Conservation (phyloP, 2,888 invertebrate genomes). For the Aphrophora alni region DNA sequence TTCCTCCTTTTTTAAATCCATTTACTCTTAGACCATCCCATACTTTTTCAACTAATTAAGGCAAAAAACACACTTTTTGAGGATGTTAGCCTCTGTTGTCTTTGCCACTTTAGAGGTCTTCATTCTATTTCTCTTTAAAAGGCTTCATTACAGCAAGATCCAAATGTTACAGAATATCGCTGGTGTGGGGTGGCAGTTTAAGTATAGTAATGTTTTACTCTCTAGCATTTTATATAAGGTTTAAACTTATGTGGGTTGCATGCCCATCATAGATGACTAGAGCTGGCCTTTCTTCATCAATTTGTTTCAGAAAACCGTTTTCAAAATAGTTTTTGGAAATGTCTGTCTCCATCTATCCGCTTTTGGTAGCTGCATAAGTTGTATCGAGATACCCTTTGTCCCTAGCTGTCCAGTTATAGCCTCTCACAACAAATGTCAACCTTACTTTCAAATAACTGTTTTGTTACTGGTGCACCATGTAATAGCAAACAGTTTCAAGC, state of each 20-base stretch:
- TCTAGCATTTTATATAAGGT: conserved; percentile 48
- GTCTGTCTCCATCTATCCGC: conserved; percentile 51
- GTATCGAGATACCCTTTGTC: conserved; percentile 50
- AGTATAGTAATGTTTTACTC: conserved; percentile 49
- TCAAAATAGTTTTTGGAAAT: conserved; percentile 16
- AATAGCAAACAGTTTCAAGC: too few species aligned
- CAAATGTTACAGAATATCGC: conserved; percentile 49
- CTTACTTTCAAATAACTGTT: too few species aligned
- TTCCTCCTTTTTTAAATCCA: conserved; percentile 51
- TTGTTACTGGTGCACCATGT: too few species aligned
- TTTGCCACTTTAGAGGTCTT: conserved; percentile 50
- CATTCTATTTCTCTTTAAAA: conserved; percentile 51
- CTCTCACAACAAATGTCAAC: too few species aligned
- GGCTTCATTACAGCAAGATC: conserved; percentile 51
- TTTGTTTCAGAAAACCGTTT: background rate
- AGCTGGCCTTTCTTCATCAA: conserved; percentile 47
- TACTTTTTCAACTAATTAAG: conserved; percentile 37
- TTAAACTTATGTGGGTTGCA: conserved; percentile 49
- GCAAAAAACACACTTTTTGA: conserved; percentile 41
- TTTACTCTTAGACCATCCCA: conserved; percentile 47
- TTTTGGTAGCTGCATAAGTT: conserved; percentile 52
- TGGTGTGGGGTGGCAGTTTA: conserved; percentile 52
- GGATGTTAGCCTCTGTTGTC: conserved; percentile 46
- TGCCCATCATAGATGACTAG: conserved; percentile 54
- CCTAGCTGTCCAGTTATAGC: too few species aligned